Conservation (phyloP, 2,797 vertebrate genomes). For the Zalophus californianus region DNA sequence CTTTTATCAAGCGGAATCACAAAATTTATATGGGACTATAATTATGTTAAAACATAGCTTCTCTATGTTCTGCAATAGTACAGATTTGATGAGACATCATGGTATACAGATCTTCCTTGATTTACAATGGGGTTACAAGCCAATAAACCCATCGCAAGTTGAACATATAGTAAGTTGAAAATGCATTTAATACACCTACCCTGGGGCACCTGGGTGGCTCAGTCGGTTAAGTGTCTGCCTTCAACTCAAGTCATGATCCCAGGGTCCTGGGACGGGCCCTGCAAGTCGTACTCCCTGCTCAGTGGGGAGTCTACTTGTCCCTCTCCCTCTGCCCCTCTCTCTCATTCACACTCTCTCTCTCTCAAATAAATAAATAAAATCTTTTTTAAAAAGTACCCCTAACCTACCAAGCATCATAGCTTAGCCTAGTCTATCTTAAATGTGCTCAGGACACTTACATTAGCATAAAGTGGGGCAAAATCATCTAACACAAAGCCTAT, state of each 20-base stretch:
- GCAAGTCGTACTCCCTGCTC: accelerated
- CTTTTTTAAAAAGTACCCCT: neutral
- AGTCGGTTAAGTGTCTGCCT: neutral
- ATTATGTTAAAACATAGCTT: neutral
- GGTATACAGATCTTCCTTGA: neutral
- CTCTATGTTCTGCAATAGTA: neutral
- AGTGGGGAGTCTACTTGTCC: neutral
- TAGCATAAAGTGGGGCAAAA: neutral
- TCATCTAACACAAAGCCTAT: neutral
- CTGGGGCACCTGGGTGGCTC: neutral
- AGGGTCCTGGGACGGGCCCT: neutral
- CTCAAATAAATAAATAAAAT: neutral
- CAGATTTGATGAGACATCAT: neutral
- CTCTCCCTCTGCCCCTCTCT: neutral
- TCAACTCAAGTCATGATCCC: neutral
- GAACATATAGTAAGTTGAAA: neutral
- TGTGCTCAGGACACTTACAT: neutral
- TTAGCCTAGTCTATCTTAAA: neutral
- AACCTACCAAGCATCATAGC: neutral
- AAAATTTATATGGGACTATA: neutral
- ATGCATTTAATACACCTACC: neutral
- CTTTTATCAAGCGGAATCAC: neutral
- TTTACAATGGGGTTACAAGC: neutral
- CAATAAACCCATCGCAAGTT: neutral
- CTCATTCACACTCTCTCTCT: neutral